Evolutionary conservation across 2,888 invertebrate genomes (phyloP), one percentile per base, ranked within the genome.

Genomic region (Operophtera brumata): DNA sequence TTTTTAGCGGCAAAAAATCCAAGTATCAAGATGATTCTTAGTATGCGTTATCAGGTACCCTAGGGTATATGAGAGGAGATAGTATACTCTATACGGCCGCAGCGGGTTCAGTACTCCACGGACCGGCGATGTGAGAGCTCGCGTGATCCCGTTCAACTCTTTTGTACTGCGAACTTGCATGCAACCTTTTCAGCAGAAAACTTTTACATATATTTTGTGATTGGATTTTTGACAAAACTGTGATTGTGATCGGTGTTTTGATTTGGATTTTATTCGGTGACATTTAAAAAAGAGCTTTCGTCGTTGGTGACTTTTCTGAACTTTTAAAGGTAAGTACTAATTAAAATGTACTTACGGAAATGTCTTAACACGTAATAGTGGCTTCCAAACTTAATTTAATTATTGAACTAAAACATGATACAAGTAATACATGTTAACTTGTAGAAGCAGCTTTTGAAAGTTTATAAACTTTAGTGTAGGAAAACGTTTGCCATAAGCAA

Each of bases 31-130:
- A 78, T 73, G 77, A 73, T 74, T 75, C 72, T 67, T 58, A 71
- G 77, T 75, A 77, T 78, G 76, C 72, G 81, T 88, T 88, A 87
- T 88, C 88, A 86, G 77, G 77, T 75, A 75, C 74, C 70, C 76
- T 69, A 73, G 77, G 78, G 80, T 80, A 72, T 75, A 73, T 66
- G 76, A 62, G 74, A 63, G 71, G 82, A 86, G 86, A 87, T 87
- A 86, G 84, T 82, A 70, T 64, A 64, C 68, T 68, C 84, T 82
- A 70, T 64, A 65, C 68, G 69, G 72, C 70, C 73, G 55, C 50
- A 28, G 58, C 43, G 63, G 65, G 74, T 74, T 83, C 80, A 86
- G 86, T 86, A 70, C 66, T 67, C 77, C 57, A 59, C 71, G 66
- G 62, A 72, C 79, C 61, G 59, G 77, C 80, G 75, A 39, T 53